Base-by-base conservation (phyloP, 1,140 invertebrate species). In the Gryllus bimaculatus region DNA sequence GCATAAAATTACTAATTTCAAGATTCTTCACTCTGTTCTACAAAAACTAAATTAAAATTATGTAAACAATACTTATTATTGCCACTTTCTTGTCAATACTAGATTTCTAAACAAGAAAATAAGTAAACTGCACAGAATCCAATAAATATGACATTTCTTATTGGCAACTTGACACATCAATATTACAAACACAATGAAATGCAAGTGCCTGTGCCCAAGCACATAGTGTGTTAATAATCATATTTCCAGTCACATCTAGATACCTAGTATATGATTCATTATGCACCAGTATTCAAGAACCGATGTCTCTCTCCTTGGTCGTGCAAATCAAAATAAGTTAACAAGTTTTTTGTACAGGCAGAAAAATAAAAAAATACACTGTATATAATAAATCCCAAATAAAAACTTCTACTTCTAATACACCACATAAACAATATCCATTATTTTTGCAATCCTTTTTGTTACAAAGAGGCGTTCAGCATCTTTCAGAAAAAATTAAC, bases 361-460 rank as follows among this genome's bases (percentile, higher is more conserved):
- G 54, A 66, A 66, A 39, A 66, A 66, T 66, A 66, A 66, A 66
- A 66, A 66, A 66, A 66, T 66, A 66, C 54, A 66, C 54, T 66
- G 26, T 39, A 66, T 66, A 66, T 66, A 66, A 66, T 66, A 13
- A 10, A 66, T 7, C 54, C 54, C 10, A 66, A 66, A 66, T 66
- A 66, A 66, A 66, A 66, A 66, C 18, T 3, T 66, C 54, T 66
- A 66, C 54, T 66, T 66, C 54, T 66, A 66, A 13, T 66, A 66
- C 54, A 66, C 54, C 54, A 66, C 10, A 18, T 66, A 66, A 66
- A 66, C 54, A 66, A 66, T 66, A 66, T 3, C 54, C 54, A 66
- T 66, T 66, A 66, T 18, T 66, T 66, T 66, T 66, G 10, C 54
- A 66, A 66, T 13, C 18, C 18, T 18, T 18, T 66, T 66, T 66